phyloP scores from a whole-genome alignment of 2,797 vertebrate genomes.

The Enteromius mattozi region DNA sequence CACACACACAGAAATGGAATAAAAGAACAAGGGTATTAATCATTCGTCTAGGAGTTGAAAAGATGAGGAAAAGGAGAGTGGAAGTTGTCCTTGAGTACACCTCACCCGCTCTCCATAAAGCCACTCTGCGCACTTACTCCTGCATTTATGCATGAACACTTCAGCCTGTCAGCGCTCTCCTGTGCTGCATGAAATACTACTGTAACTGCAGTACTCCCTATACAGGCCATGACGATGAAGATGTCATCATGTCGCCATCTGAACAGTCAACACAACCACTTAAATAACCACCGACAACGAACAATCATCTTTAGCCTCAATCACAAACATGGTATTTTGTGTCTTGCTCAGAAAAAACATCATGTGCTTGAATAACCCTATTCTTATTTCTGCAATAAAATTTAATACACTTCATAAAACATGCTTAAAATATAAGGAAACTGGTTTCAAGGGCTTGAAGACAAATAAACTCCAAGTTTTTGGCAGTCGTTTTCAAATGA shows the following conservation, averaged over 20 bases:
- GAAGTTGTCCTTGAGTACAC: conserved; percentile 56
- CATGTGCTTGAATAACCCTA: neutral
- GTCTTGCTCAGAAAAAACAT: neutral
- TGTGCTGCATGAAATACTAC: conserved; percentile 70
- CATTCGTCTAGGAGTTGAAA: neutral
- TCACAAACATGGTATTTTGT: neutral
- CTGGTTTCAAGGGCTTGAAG: conserved; percentile 19
- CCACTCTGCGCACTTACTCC: conserved; percentile 35
- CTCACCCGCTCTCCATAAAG: conserved; percentile 53
- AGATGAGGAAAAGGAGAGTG: conserved; percentile 15
- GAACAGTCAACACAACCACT: conserved; percentile 11
- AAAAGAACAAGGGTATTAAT: conserved; percentile 36
- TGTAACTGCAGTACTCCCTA: conserved; percentile 63
- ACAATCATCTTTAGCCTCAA: neutral
- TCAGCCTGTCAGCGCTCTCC: conserved; percentile 67
- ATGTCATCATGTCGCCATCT: neutral
- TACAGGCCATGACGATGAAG: conserved; percentile 52
- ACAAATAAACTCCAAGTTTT: conserved; percentile 15
- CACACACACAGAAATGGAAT: neutral
- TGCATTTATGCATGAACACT: conserved; percentile 81
- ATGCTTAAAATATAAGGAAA: conserved; percentile 7
- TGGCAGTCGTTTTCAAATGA: conserved; percentile 35
- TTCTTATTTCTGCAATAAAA: neutral
- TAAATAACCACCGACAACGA: neutral
- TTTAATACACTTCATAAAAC: neutral